Evolutionary conservation across 1,140 invertebrate species (phyloP).

Genomic region (Stegodyphus dumicola): DNA sequence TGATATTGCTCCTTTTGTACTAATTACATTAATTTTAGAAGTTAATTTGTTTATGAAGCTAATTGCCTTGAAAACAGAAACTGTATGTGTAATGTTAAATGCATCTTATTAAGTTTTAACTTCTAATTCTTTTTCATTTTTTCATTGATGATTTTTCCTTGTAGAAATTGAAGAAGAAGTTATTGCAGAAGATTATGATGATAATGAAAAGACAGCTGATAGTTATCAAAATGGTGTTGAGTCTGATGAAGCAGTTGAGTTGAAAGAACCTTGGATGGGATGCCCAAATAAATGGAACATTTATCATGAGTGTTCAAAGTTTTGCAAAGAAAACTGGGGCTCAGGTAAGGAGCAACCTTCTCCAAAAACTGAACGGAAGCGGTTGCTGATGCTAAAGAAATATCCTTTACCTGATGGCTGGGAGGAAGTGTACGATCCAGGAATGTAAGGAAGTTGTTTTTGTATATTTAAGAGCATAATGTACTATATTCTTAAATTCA

Average conservation of each 20-base stretch:
- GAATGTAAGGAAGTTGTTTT: conserved; percentile 72
- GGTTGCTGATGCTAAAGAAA: conserved; percentile 82
- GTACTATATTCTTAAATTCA: too few relatives aligned
- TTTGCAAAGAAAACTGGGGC: conserved; percentile 90
- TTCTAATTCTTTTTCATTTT: neutral
- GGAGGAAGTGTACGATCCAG: conserved; percentile 93
- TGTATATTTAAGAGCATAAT: too few relatives aligned
- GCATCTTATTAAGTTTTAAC: neutral
- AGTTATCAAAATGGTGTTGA: conserved; percentile 17
- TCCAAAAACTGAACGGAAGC: conserved; percentile 79
- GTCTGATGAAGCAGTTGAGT: neutral
- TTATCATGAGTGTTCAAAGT: conserved; percentile 90
- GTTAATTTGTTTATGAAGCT: conserved; percentile 4
- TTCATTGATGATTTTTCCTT: conserved; percentile 62
- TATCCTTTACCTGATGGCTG: conserved; percentile 94
- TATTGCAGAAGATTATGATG: conserved; percentile 88
- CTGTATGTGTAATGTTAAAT: conserved; percentile 1
- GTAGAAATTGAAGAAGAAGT: conserved; percentile 77
- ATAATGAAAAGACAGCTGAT: conserved; percentile 63
- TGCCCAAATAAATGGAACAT: conserved; percentile 98
- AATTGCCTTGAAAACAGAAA: conserved; percentile 29
- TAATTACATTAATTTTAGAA: too few relatives aligned
- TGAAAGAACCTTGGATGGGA: conserved; percentile 71
- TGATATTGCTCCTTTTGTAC: too few relatives aligned
- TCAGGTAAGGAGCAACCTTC: conserved; percentile 77